A percentile compares a stretch with the other conserved stretches of the same genome.
Conservation (phyloP, 2,888 invertebrate genomes). For the Ichneumoninae sp. region DNA sequence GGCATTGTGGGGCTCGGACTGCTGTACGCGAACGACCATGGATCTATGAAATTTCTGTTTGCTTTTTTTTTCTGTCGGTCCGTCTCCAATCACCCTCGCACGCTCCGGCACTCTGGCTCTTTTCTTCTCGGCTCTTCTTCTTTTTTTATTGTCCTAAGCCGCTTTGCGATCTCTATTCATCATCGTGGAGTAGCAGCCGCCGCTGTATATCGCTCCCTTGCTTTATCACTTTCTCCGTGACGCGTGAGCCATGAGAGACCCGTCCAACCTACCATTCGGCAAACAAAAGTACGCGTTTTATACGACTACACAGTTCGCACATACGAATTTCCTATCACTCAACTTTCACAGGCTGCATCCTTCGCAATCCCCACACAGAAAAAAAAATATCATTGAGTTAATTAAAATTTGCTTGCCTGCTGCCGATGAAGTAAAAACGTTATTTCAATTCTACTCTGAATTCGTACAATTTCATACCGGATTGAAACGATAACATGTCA, state of each 20-base stretch:
- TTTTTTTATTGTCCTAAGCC: constrained; percentile 50
- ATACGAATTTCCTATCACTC: constrained; percentile 41
- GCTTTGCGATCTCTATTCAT: constrained; percentile 55
- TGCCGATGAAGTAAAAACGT: too few relatives aligned
- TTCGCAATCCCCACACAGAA: too few relatives aligned
- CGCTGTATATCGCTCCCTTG: constrained; percentile 15
- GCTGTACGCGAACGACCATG: neutral
- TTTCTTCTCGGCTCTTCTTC: constrained; percentile 24
- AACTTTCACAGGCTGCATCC: constrained; percentile 4
- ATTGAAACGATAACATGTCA: too few relatives aligned
- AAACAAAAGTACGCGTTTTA: constrained; percentile 25
- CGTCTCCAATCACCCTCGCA: constrained; percentile 13
- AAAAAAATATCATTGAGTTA: too few relatives aligned
- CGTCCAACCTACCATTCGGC: constrained; percentile 1
- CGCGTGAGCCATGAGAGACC: constrained; percentile 40
- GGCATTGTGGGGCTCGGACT: neutral
- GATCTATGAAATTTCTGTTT: constrained; percentile 36
- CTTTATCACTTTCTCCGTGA: constrained; percentile 42
- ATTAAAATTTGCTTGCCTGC: too few relatives aligned
- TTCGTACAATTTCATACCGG: too few relatives aligned
- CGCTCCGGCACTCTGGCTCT: constrained; percentile 12
- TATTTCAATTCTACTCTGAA: too few relatives aligned
- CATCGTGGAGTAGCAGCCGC: constrained; percentile 13
- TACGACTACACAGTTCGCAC: constrained; percentile 33
- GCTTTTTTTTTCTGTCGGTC: constrained; percentile 21